These are phyloP conservation scores for Apostichopus japonicus DNA, from an alignment of 35 echinoderm and acorn worm species.

Conservation along the genomic window DNA sequence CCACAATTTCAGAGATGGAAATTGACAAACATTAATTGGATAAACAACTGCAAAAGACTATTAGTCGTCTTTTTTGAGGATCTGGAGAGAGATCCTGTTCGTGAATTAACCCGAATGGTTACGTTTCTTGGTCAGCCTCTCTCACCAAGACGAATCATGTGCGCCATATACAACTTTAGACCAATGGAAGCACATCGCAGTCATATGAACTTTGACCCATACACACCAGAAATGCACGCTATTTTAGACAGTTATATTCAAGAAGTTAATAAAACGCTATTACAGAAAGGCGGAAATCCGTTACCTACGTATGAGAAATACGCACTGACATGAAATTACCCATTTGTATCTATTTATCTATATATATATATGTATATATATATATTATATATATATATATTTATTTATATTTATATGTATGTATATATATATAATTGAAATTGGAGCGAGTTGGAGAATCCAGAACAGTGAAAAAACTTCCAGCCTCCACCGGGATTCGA, in stretches of 20 bases:
- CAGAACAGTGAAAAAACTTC: too few species aligned
- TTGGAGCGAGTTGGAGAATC: too few species aligned
- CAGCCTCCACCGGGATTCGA: too few species aligned
- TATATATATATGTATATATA: too few species aligned
- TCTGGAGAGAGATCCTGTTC: not conserved
- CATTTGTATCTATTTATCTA: not conserved
- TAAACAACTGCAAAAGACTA: constrained; percentile 1
- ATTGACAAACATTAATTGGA: constrained; percentile 10
- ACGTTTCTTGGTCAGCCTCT: constrained; percentile 20
- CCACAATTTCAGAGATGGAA: constrained; percentile 11
- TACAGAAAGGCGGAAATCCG: not conserved
- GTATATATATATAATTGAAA: too few species aligned
- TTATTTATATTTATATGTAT: too few species aligned
- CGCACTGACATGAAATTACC: not conserved
- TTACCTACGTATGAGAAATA: constrained; percentile 7
- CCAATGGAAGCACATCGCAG: not conserved
- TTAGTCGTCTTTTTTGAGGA: constrained; percentile 47
- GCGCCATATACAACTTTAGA: not conserved
- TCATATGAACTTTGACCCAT: constrained; percentile 32
- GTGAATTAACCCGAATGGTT: constrained; percentile 8
- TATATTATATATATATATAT: too few species aligned
- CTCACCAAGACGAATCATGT: not conserved
- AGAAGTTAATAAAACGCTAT: constrained; percentile 19
- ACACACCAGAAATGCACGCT: constrained; percentile 20
- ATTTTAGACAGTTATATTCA: constrained; percentile 20